These are phyloP conservation scores for Pseudococcus jackbeardsleyi DNA, from an alignment of 2,888 invertebrate species.

Conservation along the genomic window DNA sequence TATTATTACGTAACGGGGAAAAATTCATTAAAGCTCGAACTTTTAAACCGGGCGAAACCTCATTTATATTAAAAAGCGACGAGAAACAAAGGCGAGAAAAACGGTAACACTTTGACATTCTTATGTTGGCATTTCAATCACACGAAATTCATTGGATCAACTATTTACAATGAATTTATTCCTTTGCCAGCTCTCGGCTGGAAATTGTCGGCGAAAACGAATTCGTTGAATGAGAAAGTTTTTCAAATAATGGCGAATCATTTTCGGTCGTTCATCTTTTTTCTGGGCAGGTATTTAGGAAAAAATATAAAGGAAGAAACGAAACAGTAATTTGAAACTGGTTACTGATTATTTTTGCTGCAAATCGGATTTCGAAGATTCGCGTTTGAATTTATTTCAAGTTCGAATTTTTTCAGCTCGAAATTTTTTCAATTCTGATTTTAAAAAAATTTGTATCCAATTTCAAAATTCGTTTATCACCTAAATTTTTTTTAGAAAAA, in stretches of 20 bases:
- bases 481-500: no score
- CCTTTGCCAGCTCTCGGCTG: neutral
- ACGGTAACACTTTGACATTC: slow-evolving; percentile 42
- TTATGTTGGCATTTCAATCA: slow-evolving; percentile 33
- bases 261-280: neutral
- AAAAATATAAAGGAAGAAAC: neutral
- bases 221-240: neutral
- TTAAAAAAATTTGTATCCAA: no score
- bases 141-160: neutral
- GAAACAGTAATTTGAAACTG: neutral
- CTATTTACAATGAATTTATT: slow-evolving; percentile 27
- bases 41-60: neutral
- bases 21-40: slow-evolving; percentile 22
- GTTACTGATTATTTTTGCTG: no score
- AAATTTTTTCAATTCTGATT: no score
- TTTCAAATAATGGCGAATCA: neutral
- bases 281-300: neutral
- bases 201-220: neutral
- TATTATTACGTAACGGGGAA: neutral
- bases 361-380: no score
- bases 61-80: slow-evolving; percentile 20
- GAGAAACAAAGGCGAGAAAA: slow-evolving; percentile 24
- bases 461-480: no score
- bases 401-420: no score
- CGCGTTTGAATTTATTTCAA: no score